Evolutionary conservation across 1,140 invertebrate genomes (phyloP).

Genomic region (Drosophila parvula): DNA sequence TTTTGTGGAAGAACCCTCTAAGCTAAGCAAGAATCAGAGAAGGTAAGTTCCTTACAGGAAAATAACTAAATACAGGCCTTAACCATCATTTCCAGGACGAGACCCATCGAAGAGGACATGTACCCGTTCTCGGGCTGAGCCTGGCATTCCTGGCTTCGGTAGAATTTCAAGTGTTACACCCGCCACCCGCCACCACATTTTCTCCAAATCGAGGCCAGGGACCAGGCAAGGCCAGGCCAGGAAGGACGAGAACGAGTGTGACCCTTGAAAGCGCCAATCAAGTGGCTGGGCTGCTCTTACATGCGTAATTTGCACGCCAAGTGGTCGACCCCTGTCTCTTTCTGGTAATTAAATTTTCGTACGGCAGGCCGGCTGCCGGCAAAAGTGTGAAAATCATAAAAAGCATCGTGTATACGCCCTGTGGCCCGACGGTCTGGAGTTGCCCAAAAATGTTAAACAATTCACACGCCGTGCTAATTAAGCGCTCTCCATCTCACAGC

Average conservation of each 20-base stretch:
- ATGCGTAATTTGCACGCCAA: conserved; percentile 79
- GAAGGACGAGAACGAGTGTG: conserved; percentile 51
- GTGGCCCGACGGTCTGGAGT: conserved; percentile 21
- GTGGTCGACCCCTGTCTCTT: conserved; percentile 39
- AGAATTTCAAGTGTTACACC: conserved; percentile 25
- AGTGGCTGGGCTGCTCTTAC: conserved; percentile 69
- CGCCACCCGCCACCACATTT: background rate
- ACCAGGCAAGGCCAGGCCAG: background rate
- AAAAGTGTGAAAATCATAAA: conserved; percentile 79
- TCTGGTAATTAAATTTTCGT: conserved; percentile 77
- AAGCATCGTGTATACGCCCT: conserved; percentile 71
- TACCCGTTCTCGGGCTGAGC: background rate
- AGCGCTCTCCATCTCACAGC: conserved; percentile 50
- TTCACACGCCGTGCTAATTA: conserved; percentile 79
- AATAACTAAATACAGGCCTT: no score
- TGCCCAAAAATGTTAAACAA: conserved; percentile 77
- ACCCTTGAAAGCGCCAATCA: conserved; percentile 78
- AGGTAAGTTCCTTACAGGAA: no score
- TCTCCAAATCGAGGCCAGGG: background rate
- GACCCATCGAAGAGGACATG: background rate
- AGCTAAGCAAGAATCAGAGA: no score
- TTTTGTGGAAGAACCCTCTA: background rate
- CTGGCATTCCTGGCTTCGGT: conserved; percentile 7
- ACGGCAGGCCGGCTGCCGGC: conserved; percentile 41
- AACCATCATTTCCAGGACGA: background rate